phyloP scores from a whole-genome alignment of 2,888 invertebrate genomes.

The Elegia similella region DNA sequence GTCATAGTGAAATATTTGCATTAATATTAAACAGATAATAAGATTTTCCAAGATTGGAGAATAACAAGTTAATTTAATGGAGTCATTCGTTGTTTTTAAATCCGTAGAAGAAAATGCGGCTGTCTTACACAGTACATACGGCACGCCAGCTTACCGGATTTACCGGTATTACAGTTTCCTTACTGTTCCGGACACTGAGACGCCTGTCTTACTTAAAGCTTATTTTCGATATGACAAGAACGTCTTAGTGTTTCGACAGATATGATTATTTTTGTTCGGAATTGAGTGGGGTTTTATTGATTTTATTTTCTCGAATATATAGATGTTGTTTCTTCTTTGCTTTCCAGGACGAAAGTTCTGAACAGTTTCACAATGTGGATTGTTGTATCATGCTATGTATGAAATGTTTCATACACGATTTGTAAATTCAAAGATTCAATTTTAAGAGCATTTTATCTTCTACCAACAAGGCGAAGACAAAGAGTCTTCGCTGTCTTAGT shows the following conservation, averaged over 20 bases:
- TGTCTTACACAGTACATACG: not conserved
- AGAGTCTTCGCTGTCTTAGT: too few species aligned
- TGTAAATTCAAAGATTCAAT: too few species aligned
- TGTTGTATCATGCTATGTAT: too few species aligned
- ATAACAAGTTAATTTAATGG: not conserved
- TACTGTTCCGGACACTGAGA: not conserved
- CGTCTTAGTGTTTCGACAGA: not conserved
- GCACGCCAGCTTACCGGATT: conserved; percentile 14
- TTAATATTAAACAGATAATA: not conserved
- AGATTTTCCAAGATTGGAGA: not conserved
- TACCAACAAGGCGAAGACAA: too few species aligned
- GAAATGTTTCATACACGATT: too few species aligned
- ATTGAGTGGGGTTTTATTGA: too few species aligned
- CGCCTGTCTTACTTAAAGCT: not conserved
- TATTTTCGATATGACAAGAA: conserved; percentile 7
- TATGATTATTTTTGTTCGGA: not conserved
- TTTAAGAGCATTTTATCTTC: too few species aligned
- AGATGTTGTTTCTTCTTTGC: too few species aligned
- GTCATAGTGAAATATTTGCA: not conserved
- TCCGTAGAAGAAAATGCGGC: conserved; percentile 8
- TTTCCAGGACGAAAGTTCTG: too few species aligned
- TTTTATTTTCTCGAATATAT: too few species aligned
- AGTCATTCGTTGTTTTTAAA: conserved; percentile 12
- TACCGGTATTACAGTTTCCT: conserved; percentile 10
- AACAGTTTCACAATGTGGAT: too few species aligned